phyloP scores from a whole-genome alignment of 2,888 invertebrate genomes.

The Crossocerus cetratus region DNA sequence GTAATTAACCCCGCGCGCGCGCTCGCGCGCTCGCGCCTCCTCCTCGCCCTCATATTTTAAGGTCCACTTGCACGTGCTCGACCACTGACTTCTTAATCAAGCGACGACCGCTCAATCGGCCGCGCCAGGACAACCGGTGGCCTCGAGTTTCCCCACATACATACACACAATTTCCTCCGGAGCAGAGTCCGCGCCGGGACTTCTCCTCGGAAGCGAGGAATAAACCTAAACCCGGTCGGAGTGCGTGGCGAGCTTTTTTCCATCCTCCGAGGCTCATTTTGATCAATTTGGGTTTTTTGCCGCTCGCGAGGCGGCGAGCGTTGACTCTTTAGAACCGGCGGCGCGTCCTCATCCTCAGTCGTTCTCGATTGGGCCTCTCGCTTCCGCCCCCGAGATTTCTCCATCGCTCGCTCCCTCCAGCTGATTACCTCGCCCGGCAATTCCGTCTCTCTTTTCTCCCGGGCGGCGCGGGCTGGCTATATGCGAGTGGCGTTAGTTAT shows the following conservation, averaged over 20 bases:
- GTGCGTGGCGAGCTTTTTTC: conserved; percentile 64
- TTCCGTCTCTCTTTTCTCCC: conserved; percentile 15
- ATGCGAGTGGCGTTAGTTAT: too few species aligned
- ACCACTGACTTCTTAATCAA: conserved; percentile 50
- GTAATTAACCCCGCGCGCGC: conserved; percentile 54
- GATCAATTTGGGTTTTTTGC: conserved; percentile 71
- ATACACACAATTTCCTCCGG: not conserved
- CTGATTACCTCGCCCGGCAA: conserved; percentile 39
- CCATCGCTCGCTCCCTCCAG: conserved; percentile 21
- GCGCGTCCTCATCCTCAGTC: conserved; percentile 57
- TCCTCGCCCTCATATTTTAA: conserved; percentile 50
- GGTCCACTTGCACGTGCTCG: conserved; percentile 56
- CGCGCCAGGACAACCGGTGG: too few species aligned
- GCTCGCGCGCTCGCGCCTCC: conserved; percentile 27
- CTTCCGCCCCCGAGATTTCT: conserved; percentile 33
- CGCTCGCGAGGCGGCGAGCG: conserved; percentile 61
- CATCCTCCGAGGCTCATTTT: conserved; percentile 69
- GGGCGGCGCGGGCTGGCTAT: not conserved
- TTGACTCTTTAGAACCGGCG: conserved; percentile 66
- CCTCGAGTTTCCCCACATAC: not conserved
- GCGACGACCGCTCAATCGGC: conserved; percentile 16
- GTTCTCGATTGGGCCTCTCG: conserved; percentile 31
- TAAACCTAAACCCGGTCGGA: conserved; percentile 44
- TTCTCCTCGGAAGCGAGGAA: not conserved
- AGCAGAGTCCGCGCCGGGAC: not conserved